Conservation (phyloP, 2,797 vertebrate genomes). For the Ctenopoma kingsleyae region DNA sequence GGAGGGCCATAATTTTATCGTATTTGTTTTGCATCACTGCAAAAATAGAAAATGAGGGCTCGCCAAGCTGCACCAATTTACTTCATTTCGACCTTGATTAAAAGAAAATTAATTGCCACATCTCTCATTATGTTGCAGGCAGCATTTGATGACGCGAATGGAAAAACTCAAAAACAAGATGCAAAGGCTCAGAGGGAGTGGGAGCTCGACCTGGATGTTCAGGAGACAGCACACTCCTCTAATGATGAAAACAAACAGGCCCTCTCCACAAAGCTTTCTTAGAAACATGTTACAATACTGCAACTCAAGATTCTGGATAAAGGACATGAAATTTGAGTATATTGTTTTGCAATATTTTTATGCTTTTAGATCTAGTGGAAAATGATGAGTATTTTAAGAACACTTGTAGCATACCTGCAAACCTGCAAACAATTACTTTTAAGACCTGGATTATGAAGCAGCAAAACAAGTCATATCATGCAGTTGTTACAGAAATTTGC, state of each 20-base stretch:
- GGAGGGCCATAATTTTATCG: slow-evolving; percentile 99
- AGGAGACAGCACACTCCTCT: slow-evolving; percentile 70
- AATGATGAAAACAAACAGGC: slow-evolving; percentile 82
- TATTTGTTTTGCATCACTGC: slow-evolving; percentile 99
- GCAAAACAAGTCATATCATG: slow-evolving; percentile 43
- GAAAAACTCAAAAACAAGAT: slow-evolving; percentile 76
- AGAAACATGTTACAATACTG: slow-evolving; percentile 67
- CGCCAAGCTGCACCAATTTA: slow-evolving; percentile 98
- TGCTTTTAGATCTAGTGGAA: slow-evolving; percentile 5
- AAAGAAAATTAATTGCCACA: slow-evolving; percentile 99
- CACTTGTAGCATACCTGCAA: too few species aligned
- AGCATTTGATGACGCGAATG: slow-evolving; percentile 93
- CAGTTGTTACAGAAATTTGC: slow-evolving; percentile 45
- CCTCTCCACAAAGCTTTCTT: slow-evolving; percentile 70
- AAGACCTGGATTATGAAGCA: slow-evolving; percentile 36
- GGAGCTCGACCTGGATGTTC: slow-evolving; percentile 78
- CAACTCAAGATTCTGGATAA: slow-evolving; percentile 46
- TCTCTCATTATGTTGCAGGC: slow-evolving; percentile 99
- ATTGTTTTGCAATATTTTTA: slow-evolving; percentile 16
- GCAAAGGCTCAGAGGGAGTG: slow-evolving; percentile 73
- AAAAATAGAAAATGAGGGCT: slow-evolving; percentile 99
- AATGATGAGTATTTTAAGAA: not conserved
- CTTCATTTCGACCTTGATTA: slow-evolving; percentile 99
- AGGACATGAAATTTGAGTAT: slow-evolving; percentile 13
- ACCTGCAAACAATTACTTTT: slow-evolving; percentile 18